phyloP scores from a whole-genome alignment of 1,140 invertebrate species.

The Forficula auricularia region DNA sequence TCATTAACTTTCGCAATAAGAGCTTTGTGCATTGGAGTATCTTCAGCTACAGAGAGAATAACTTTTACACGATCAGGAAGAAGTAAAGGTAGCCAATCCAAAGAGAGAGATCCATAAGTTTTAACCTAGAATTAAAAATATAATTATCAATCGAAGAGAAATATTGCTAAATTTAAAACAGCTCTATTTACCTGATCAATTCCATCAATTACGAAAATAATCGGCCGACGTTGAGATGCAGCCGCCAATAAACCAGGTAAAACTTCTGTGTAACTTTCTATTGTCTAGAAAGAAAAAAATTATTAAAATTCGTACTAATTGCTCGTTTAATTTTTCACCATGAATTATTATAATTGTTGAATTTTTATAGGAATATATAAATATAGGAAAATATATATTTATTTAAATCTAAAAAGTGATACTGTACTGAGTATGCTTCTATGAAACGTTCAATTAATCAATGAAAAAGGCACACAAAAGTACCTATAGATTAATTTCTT shows the following conservation, averaged over 20 bases:
- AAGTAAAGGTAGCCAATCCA: conserved; percentile 47
- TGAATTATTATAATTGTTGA: no score
- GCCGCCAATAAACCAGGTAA: conserved; percentile 32
- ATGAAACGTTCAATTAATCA: no score
- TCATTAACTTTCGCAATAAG: conserved; percentile 26
- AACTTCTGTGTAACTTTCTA: conserved; percentile 30
- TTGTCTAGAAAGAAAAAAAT: conserved; percentile 21
- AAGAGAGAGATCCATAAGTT: conserved; percentile 20
- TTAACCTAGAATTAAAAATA: conserved; percentile 12
- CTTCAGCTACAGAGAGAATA: conserved; percentile 47
- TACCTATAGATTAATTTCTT: no score
- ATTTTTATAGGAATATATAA: no score
- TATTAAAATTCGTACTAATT: not conserved
- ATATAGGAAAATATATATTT: no score
- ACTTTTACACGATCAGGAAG: conserved; percentile 51
- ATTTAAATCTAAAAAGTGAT: no score
- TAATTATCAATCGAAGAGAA: not conserved
- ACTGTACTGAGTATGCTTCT: no score
- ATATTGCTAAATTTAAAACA: not conserved
- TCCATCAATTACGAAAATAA: conserved; percentile 52
- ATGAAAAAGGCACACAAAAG: no score
- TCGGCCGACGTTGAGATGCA: conserved; percentile 32
- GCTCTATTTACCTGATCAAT: conserved; percentile 42
- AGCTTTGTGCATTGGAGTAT: conserved; percentile 25
- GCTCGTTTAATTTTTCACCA: no score